phyloP scores from a whole-genome alignment of 2,113 vertebrate genomes.

The Melozone crissalis region DNA sequence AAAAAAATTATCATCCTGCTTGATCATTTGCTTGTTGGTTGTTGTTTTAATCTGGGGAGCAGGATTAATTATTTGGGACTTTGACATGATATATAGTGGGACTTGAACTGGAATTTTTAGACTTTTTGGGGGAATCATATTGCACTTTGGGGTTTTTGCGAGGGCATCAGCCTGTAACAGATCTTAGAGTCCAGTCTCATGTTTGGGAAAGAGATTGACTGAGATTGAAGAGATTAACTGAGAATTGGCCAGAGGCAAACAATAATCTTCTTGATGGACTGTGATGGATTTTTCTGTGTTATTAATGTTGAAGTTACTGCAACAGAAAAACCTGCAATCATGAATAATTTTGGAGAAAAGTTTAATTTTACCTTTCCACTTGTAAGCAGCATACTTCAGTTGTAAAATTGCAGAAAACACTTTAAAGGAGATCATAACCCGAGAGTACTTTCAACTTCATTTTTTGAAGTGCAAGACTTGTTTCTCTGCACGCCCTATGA shows the following conservation, averaged over 20 bases:
- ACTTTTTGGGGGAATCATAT: background rate
- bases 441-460: background rate
- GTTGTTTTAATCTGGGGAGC: background rate
- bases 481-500: background rate
- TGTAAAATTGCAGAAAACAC: background rate
- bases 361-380: background rate
- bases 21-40: background rate
- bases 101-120: background rate
- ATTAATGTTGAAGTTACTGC: background rate
- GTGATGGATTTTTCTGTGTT: background rate
- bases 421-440: background rate
- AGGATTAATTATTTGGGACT: background rate
- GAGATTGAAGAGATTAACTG: background rate
- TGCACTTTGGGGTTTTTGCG: background rate
- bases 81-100: background rate
- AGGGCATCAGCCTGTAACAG: background rate
- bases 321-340: background rate
- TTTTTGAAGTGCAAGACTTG: background rate
- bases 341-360: background rate
- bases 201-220: background rate
- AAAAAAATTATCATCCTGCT: rapidly evolving
- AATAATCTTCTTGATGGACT: background rate
- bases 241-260: background rate
- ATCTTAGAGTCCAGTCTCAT: background rate
- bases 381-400: background rate